Evolutionary conservation across 2,797 vertebrate species (phyloP), one percentile per base, ranked within the genome.

Genomic region (Enteromius treurensis): DNA sequence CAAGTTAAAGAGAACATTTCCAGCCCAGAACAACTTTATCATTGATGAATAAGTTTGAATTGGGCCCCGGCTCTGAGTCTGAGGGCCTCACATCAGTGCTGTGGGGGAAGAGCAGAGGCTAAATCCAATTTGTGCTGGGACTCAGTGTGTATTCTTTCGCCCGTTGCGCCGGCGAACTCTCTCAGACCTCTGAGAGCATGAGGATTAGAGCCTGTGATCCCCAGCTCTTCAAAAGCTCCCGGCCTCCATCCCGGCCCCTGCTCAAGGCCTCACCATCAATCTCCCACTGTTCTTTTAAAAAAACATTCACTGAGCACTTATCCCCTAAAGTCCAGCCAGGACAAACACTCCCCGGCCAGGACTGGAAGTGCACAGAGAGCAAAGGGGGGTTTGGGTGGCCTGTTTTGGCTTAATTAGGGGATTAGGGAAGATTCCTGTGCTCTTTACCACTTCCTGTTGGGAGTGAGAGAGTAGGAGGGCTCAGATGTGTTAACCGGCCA

Each of bases 201-300:
- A 83, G 94, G 93, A 94, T 95, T 95, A 94, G 89, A 82, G 89
- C 88, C 90, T 93, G 93, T 95, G 93, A 95, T 95, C 93, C 90
- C 81, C 21, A 85, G 76, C 89, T 92, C 92, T 94, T 95, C 93
- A 95, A 95, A 95, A 93, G 74, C 79, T 85, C 86, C 65, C 42
- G 15, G 55, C n/a, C n/a, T 67, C 74, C 55, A 51, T 77, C 68
- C 67, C 84, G 90, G 86, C 87, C 89, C 85, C 42, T 64, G 89
- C 90, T 90, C 64, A 90, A 92, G 92, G 91, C 85, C 92, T 91
- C 91, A 89, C 89, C 88, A 77, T 93, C 93, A 92, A 94, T 93
- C 92, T 92, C 91, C 88, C 70, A 84, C 86, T 51, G 89, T 89
- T 88, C 87, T 58, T 73, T 89, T 92, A 92, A 85, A 88, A 81